Evolutionary conservation across 2,888 invertebrate genomes (phyloP).

Genomic region (Chymomyza procnemis): DNA sequence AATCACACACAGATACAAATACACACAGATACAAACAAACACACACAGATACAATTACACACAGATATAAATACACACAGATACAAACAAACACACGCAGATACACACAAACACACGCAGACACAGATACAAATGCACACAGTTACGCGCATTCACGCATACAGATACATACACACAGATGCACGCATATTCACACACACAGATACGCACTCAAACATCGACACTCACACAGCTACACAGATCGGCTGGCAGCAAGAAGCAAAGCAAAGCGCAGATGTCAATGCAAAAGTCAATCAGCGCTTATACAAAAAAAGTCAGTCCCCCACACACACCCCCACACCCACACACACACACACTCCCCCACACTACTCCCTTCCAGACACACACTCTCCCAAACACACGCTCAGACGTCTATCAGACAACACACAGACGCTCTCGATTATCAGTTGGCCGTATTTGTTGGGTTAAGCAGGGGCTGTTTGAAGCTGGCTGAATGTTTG

Average conservation of each 20-base stretch:
- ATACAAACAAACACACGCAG: conserved; percentile 31
- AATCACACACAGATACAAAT: conserved; percentile 38
- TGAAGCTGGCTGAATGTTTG: neutral
- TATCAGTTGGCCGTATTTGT: neutral
- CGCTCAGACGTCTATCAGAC: neutral
- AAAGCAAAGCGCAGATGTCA: conserved; percentile 65
- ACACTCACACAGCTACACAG: too few species aligned
- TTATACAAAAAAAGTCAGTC: neutral
- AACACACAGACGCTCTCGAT: neutral
- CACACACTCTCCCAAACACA: neutral
- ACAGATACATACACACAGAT: conserved; percentile 30
- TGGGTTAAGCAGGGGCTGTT: neutral
- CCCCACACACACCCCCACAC: neutral
- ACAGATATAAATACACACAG: conserved; percentile 35
- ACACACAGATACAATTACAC: conserved; percentile 31
- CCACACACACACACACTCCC: conserved; percentile 24
- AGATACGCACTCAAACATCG: too few species aligned
- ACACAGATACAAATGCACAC: conserved; percentile 34
- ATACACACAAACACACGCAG: conserved; percentile 43
- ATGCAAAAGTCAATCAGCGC: conserved; percentile 67
- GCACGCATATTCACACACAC: conserved; percentile 39
- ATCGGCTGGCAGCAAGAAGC: conserved; percentile 40
- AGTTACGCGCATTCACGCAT: too few species aligned
- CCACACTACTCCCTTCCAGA: conserved; percentile 18
- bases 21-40: conserved; percentile 28